These are phyloP conservation scores for Caenorhabditis japonica DNA, from an alignment of 2,888 invertebrate genomes.

Conservation along the genomic window DNA sequence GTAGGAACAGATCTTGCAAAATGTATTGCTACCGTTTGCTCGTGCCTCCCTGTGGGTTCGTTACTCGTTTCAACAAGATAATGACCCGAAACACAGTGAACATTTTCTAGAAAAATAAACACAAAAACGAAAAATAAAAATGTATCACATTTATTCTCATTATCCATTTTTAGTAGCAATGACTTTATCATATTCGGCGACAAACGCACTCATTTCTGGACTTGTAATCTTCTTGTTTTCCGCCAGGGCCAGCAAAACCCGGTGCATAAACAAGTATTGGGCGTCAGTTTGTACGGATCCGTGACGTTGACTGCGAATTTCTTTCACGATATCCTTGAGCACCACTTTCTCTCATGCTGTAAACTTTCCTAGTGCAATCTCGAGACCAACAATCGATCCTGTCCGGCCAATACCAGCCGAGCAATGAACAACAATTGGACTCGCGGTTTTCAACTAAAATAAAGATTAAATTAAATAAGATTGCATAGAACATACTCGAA, in stretches of 20 bases:
- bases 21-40: no score
- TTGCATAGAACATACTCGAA: slow-evolving; percentile 17
- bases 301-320: slow-evolving; percentile 61
- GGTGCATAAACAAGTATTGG: slow-evolving; percentile 69
- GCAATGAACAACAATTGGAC: slow-evolving; percentile 67
- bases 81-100: no score
- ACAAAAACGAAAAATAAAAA: no score
- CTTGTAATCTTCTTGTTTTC: slow-evolving; percentile 57
- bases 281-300: slow-evolving; percentile 70
- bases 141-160: no score
- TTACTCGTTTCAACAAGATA: no score
- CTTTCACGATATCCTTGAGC: slow-evolving; percentile 56
- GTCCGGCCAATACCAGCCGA: slow-evolving; percentile 71
- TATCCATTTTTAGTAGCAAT: slow-evolving; percentile 37
- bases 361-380: slow-evolving; percentile 58
- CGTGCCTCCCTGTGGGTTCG: no score
- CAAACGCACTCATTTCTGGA: slow-evolving; percentile 42
- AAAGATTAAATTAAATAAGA: not conserved
- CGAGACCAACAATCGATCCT: slow-evolving; percentile 71
- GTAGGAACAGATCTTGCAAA: no score
- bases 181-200: slow-evolving; percentile 41
- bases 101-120: no score
- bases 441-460: slow-evolving; percentile 38
- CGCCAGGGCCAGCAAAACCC: slow-evolving; percentile 62
- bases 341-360: slow-evolving; percentile 54